Evolutionary conservation across 2,113 vertebrate genomes (phyloP).

Genomic region (Neodontobutis hainanensis): DNA sequence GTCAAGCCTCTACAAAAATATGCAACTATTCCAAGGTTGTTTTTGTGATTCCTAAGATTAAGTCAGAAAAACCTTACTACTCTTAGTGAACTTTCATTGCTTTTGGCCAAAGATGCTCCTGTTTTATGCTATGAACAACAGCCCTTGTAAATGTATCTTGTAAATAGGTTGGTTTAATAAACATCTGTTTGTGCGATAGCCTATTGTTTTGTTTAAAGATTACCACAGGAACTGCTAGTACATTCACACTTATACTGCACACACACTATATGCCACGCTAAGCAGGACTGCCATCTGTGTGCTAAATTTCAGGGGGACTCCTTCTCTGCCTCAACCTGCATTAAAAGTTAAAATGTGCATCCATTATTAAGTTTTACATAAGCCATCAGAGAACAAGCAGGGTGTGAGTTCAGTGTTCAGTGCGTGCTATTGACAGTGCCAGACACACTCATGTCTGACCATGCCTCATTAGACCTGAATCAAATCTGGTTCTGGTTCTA

Average conservation of each 20-base stretch:
- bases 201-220: conserved; percentile 45
- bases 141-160: neutral
- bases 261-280: conserved; percentile 13
- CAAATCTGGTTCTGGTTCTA: conserved; percentile 30
- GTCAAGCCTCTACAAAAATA: too few relatives aligned
- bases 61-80: too few relatives aligned
- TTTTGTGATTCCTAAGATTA: too few relatives aligned
- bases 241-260: conserved; percentile 30
- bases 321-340: conserved; percentile 53
- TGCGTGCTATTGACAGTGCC: conserved; percentile 42
- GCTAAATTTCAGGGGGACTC: conserved; percentile 71
- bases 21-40: too few relatives aligned
- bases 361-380: conserved; percentile 71
- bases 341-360: conserved; percentile 74
- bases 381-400: conserved; percentile 42
- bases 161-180: neutral
- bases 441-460: conserved; percentile 45
- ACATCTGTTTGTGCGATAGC: conserved; percentile 15
- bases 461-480: conserved; percentile 49
- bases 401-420: conserved; percentile 37
- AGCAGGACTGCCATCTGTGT: conserved; percentile 36
- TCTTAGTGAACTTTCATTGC: too few relatives aligned
- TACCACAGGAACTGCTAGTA: conserved; percentile 22
- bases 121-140: neutral
- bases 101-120: too few relatives aligned